Conservation (phyloP, 2,797 vertebrate genomes). For the Anabacerthia variegaticeps region DNA sequence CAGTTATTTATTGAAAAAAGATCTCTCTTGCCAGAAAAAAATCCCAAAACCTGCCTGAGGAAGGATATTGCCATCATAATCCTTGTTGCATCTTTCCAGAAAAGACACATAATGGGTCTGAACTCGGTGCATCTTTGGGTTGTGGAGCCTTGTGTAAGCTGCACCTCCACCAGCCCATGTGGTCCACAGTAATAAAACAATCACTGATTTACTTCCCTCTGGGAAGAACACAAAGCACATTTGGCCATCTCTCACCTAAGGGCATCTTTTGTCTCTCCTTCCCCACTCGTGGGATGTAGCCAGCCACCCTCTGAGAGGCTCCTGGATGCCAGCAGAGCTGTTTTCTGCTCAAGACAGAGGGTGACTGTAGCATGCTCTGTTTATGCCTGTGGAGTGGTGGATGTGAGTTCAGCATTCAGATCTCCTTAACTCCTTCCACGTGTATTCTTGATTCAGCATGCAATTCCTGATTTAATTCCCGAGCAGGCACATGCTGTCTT, state of each 20-base stretch:
- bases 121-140: neutral
- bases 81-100: neutral
- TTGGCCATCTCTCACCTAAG: neutral
- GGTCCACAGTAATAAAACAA: neutral
- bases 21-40: neutral
- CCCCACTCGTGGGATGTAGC: neutral
- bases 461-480: neutral
- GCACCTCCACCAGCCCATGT: neutral
- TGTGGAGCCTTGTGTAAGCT: neutral
- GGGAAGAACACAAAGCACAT: neutral
- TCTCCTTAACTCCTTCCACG: neutral
- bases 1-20: neutral
- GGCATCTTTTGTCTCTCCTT: neutral
- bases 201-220: neutral
- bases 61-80: neutral
- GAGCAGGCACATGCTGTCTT: neutral
- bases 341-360: neutral
- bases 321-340: neutral
- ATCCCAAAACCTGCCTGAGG: neutral
- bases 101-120: neutral
- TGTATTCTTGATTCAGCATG: neutral
- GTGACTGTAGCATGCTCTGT: neutral
- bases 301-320: neutral
- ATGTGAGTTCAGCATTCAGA: neutral
- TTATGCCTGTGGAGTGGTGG: neutral